These are phyloP conservation scores for Caenorhabditis wallacei DNA, from an alignment of 2,888 invertebrate species.

Conservation along the genomic window DNA sequence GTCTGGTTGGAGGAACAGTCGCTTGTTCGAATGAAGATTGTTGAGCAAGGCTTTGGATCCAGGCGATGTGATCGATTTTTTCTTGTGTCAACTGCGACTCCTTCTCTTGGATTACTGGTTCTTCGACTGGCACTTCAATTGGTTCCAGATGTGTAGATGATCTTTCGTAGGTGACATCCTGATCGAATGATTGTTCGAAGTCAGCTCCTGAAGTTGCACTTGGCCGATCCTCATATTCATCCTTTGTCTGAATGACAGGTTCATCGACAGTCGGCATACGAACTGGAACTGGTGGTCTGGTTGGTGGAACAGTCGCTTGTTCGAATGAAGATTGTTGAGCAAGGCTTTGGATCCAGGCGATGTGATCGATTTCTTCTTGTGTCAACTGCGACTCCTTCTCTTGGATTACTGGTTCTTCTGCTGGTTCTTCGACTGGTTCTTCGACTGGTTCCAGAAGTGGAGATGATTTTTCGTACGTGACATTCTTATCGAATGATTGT, in stretches of 20 bases:
- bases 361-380: constrained; percentile 59
- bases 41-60: constrained; percentile 49
- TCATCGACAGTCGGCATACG: constrained; percentile 27
- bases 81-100: constrained; percentile 38
- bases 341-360: constrained; percentile 52
- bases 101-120: neutral
- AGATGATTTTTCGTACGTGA: constrained; percentile 13
- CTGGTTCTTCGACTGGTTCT: neutral
- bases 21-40: constrained; percentile 55
- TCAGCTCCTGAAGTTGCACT: constrained; percentile 67
- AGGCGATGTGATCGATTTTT: constrained; percentile 62
- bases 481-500: constrained; percentile 27
- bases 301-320: constrained; percentile 8
- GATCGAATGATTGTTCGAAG: constrained; percentile 48
- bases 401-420: neutral
- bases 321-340: constrained; percentile 61
- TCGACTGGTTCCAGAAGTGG: constrained; percentile 27
- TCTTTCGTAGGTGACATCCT: constrained; percentile 7
- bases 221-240: constrained; percentile 41
- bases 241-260: neutral
- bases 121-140: constrained; percentile 10
- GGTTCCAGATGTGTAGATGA: constrained; percentile 1
- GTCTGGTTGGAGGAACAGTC: constrained; percentile 9
- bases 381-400: constrained; percentile 28
- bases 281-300: constrained; percentile 31